Evolutionary conservation across 2,113 vertebrate species (phyloP), one percentile per base, ranked within the genome.

Genomic region (Antennarius striatus): DNA sequence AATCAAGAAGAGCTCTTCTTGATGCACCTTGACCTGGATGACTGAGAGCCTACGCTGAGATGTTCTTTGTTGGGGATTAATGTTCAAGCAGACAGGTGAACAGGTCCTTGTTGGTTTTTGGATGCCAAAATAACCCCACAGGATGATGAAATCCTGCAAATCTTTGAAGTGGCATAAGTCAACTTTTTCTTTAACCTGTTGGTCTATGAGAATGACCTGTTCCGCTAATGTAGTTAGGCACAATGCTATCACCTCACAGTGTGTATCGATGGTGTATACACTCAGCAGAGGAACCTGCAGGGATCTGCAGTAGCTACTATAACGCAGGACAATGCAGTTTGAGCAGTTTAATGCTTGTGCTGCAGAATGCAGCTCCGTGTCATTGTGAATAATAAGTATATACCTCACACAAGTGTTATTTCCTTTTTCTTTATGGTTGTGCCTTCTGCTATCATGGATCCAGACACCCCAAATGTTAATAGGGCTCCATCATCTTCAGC

Each of bases 371-470:
- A 65, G 68, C 80, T 84, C 71, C 30, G 48, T 79, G 82, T 83
- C 84, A 89, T 59, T 81, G 70, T 77, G 77, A 81, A 81, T 80
- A 79, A 82, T 83, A 81, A 81, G 78, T 75, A 73, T n/a, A 70
- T 65, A 72, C 55, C 74, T 64, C 74, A 71, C 65, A 57, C 58
- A 68, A 68, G 15, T 66, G 54, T 75, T 58, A 54, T 75, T 79
- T 73, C 60, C 61, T 53, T 73, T 3, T 66, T 71, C 63, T 65
- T 63, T 71, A 75, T 42, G 63, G 49, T n/a, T 43, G 54, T 12
- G 12, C 75, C 73, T 69, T 55, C 65, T 71, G 32, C 73, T 55
- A 36, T 68, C 65, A 60, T 42, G 30, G 17, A 46, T 52, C 48
- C 73, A 55, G 69, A 57, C 62, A 61, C 61, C 46, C 2, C 47